phyloP scores from a whole-genome alignment of 2,113 vertebrate genomes.

The Scytalopus superciliaris region DNA sequence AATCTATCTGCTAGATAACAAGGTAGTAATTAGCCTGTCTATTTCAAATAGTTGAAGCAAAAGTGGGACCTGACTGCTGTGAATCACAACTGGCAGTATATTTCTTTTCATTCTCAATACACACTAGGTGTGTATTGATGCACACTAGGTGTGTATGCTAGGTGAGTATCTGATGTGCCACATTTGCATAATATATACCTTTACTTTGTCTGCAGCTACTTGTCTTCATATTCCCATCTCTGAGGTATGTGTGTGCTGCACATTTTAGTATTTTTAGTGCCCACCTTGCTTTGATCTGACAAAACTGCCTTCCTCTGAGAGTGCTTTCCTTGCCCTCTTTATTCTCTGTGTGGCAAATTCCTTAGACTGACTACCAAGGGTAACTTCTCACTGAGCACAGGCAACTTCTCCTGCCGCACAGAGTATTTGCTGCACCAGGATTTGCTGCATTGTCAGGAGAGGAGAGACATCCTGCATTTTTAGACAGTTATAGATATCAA shows the following conservation, averaged over 20 bases:
- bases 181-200: background rate
- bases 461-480: background rate
- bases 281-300: background rate
- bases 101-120: conserved; percentile 17
- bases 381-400: background rate
- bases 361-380: background rate
- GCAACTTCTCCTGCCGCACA: background rate
- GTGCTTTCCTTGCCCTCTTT: background rate
- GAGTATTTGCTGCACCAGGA: background rate
- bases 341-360: background rate
- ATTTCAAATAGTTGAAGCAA: background rate
- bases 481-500: background rate
- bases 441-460: background rate
- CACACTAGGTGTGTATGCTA: background rate
- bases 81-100: background rate
- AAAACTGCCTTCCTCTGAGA: background rate
- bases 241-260: background rate
- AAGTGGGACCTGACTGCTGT: background rate
- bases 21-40: background rate
- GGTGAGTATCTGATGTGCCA: background rate
- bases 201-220: background rate
- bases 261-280: background rate
- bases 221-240: background rate
- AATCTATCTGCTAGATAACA: background rate
- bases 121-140: background rate